Evolutionary conservation across 2,113 vertebrate species (phyloP).

Genomic region (Neopipo cinnamomea): DNA sequence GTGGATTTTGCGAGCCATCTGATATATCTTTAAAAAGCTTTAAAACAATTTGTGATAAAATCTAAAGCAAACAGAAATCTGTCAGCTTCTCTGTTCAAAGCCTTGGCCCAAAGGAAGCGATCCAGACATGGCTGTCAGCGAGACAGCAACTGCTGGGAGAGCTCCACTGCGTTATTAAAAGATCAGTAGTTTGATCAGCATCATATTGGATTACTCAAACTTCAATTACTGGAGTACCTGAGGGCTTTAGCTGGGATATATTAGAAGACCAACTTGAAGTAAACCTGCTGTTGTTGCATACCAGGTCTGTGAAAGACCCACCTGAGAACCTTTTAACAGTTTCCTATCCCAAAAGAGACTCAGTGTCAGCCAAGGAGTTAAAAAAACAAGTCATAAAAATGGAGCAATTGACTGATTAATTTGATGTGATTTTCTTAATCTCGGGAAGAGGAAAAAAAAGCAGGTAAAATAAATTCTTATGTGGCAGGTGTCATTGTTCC

Average conservation of each 20-base stretch:
- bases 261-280: conserved; percentile 33
- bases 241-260: conserved; percentile 40
- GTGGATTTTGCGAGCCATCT: conserved; percentile 46
- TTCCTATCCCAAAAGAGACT: not conserved
- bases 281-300: not conserved
- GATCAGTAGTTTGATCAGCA: conserved; percentile 60
- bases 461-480: not conserved
- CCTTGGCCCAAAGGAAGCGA: conserved; percentile 44
- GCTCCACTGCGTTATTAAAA: conserved; percentile 63
- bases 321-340: not conserved
- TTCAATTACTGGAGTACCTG: conserved; percentile 56
- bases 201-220: conserved; percentile 64
- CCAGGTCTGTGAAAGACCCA: not conserved
- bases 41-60: conserved; percentile 69
- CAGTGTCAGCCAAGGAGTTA: not conserved
- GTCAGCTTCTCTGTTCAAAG: conserved; percentile 53
- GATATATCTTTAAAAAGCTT: conserved; percentile 57
- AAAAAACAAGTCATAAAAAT: not conserved
- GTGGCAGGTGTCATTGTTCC: not conserved
- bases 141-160: conserved; percentile 47
- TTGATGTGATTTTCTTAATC: conserved; percentile 3
- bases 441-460: not conserved
- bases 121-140: conserved; percentile 46
- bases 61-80: conserved; percentile 59
- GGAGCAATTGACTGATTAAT: not conserved